phyloP scores from a whole-genome alignment of 1,140 invertebrate genomes.

The Augochlora pura region DNA sequence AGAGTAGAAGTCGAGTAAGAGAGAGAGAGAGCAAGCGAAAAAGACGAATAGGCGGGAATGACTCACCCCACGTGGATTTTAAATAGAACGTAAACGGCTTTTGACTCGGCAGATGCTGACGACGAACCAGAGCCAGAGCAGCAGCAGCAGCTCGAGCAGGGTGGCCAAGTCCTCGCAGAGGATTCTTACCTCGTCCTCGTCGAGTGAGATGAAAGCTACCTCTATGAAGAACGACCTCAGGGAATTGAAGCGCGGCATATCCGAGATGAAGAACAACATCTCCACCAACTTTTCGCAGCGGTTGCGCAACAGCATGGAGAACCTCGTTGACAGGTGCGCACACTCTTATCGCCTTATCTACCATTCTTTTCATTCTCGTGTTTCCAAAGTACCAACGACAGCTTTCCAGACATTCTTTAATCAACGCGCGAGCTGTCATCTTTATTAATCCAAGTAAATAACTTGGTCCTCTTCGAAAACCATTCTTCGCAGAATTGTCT shows the following conservation, averaged over 20 bases:
- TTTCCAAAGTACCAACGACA: too few species aligned
- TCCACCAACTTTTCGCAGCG: constrained; percentile 77
- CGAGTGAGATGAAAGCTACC: constrained; percentile 79
- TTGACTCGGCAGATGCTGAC: constrained; percentile 69
- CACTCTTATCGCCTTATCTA: too few species aligned
- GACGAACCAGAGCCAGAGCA: constrained; percentile 72
- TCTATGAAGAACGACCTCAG: constrained; percentile 81
- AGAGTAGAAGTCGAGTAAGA: not conserved
- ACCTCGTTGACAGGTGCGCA: constrained; percentile 76
- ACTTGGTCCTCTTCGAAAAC: too few species aligned
- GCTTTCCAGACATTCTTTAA: too few species aligned
- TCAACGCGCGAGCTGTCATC: too few species aligned
- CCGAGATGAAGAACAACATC: constrained; percentile 81
- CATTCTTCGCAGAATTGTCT: too few species aligned
- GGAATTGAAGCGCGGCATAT: constrained; percentile 81
- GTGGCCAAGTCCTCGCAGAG: constrained; percentile 73
- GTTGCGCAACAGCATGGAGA: constrained; percentile 76
- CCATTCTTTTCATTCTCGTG: too few species aligned
- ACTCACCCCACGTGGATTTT: constrained; percentile 60
- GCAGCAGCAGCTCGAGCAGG: constrained; percentile 64
- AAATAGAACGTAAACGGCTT: constrained; percentile 66
- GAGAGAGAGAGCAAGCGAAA: not conserved
- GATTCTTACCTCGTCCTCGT: constrained; percentile 76
- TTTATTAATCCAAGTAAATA: too few species aligned
- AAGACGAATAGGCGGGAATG: constrained; percentile 38